A percentile compares a stretch with the other conserved stretches of the same genome.
Evolutionary conservation across 2,113 vertebrate genomes (phyloP).

Genomic region (Eira barbara): DNA sequence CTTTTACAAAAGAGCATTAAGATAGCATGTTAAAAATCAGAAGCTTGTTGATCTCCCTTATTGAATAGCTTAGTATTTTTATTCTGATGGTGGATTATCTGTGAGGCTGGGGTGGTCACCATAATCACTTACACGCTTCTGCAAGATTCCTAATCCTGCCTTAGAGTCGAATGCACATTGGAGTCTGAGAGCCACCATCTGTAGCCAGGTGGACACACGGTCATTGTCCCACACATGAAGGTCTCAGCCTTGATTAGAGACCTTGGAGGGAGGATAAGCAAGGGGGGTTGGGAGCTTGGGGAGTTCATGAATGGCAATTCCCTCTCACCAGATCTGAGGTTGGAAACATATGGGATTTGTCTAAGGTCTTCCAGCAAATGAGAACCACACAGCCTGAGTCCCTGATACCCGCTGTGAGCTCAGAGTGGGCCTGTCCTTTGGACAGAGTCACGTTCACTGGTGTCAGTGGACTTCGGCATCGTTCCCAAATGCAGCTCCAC

Average conservation of each 20-base stretch:
- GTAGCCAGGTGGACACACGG: fast-evolving
- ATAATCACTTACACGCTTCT: not conserved
- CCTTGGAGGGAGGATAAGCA: not conserved
- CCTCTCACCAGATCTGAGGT: not conserved
- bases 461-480: not conserved
- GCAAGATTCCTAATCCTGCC: not conserved
- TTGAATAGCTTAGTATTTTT: not conserved
- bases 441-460: not conserved
- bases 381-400: not conserved
- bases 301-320: not conserved
- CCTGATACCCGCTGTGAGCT: fast-evolving
- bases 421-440: no score
- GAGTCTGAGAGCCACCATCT: not conserved
- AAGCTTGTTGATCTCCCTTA: not conserved
- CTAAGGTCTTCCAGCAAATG: not conserved
- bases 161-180: not conserved
- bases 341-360: not conserved
- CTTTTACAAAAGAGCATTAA: not conserved
- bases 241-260: not conserved
- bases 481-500: not conserved
- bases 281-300: not conserved
- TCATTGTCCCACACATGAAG: not conserved
- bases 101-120: not conserved
- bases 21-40: not conserved
- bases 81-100: not conserved